A percentile compares a stretch with the other conserved stretches of the same genome.
These are phyloP conservation scores for Phalacrocorax aristotelis DNA, from an alignment of 2,113 vertebrate species.

Conservation along the genomic window DNA sequence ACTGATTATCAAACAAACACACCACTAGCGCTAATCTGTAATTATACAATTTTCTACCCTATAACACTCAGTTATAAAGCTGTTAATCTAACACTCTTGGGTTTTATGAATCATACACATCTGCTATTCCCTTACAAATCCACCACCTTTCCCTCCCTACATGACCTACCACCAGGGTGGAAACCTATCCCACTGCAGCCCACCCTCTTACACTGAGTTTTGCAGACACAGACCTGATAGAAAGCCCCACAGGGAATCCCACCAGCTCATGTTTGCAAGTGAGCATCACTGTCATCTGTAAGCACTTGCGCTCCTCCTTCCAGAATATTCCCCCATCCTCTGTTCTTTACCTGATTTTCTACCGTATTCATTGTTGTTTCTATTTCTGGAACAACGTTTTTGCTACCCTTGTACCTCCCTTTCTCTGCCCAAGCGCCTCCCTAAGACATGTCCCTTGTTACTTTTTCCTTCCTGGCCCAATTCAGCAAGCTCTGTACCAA, in stretches of 20 bases:
- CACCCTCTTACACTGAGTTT: background rate
- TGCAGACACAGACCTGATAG: background rate
- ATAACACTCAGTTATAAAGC: background rate
- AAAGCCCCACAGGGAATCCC: background rate
- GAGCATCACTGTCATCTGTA: background rate
- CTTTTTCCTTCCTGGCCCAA: background rate
- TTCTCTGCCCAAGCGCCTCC: background rate
- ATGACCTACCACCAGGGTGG: background rate
- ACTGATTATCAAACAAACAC: background rate
- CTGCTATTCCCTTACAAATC: background rate
- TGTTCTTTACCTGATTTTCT: background rate
- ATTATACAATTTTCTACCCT: background rate
- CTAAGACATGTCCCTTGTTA: rapidly evolving
- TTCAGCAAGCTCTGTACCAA: background rate
- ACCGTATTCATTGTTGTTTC: background rate
- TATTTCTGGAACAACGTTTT: background rate
- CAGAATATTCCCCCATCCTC: background rate
- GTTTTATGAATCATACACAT: background rate
- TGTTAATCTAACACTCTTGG: background rate
- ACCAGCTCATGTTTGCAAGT: rapidly evolving
- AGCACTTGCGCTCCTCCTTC: background rate
- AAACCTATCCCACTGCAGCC: background rate
- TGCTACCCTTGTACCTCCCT: background rate
- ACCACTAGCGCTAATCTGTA: background rate
- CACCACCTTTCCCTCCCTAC: background rate